Base-by-base conservation (phyloP, 2,113 vertebrate genomes). In the Castor canadensis region DNA sequence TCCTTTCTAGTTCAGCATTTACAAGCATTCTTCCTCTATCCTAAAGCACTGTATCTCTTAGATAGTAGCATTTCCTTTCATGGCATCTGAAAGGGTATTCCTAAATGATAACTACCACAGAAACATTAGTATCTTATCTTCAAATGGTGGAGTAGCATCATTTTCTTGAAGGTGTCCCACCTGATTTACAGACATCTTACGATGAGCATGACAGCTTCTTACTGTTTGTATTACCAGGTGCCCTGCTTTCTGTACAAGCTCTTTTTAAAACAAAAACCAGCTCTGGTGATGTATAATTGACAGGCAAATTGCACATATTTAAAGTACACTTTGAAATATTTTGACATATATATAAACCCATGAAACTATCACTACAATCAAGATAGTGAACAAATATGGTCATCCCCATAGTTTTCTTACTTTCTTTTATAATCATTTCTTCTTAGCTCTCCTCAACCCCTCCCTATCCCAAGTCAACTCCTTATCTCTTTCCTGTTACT, bases 81-180 rank as follows among this genome's bases (percentile, higher is more conserved):
- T 76, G 79, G 22, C 20, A 13, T 64, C 93, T 91, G 82, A 72
- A 58, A 32, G 88, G 64, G 69, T 43, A 67, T 95, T 95, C 32
- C 64, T 87, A 95, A 73, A 49, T 66, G 30, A 40, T 75, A 93
- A 96, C 80, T 24, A 58, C 43, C 56, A 52, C 81, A 49, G 81
- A 84, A 66, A 81, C 43, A 49, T 80, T 38, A 67, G 45, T 94
- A 89, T 91, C 81, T 62, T 84, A 71, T 93, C 28, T 93, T 95
- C 47, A 95, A 96, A 64, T 88, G 40, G 79, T 96, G 77, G 88
- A 91, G 83, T 91, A 69, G 54, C 60, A 75, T 96, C 79, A n/a
- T 80, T 96, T 94, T 69, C 45, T 73, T n/a, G 88, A 96, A 93
- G 43, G 82, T 86, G 85, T 77, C 89, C 83, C 94, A 95, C 92